Evolutionary conservation across 2,888 invertebrate species (phyloP), one percentile per base, ranked within the genome.

Genomic region (Cantharis lateralis): DNA sequence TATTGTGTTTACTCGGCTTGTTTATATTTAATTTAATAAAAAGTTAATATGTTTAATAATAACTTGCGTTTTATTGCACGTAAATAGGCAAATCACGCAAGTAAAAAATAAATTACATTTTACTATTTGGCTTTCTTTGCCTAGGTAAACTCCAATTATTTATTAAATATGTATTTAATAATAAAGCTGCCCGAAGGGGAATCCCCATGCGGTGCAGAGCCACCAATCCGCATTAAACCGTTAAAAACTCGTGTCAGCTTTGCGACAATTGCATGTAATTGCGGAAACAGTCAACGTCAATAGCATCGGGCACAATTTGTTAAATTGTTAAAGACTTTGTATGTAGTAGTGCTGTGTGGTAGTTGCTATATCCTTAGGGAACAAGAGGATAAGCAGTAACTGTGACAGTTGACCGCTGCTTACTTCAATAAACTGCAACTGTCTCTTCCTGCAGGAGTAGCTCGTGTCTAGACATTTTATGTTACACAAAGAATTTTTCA

Each of bases 361-460:
- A 68, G 73, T 69, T 62, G 18, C 73, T 69, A 48, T 63, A 16
- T 76, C 72, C 76, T 66, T 62, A 70, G 76, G 72, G 75, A 76
- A 68, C 7, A 61, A 26, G 20, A 62, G 61, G 68, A 72, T 72
- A 70, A 71, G 62, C 71, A 75, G 28, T 72, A 72, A 61, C 61
- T 70, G 76, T 72, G 76, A 76, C 76, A 76, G 72, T 72, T 76
- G 76, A 76, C 76, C 76, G 72, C 72, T 70, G 71, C 71, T 75
- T 68, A 76, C 76, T 76, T 76, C 76, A 76, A 76, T 76, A 76
- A 76, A 76, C 72, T 63, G 72, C 76, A 72, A 76, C 72, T 76
- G 74, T 74, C 74, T 70, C 63, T 64, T 64, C 64, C 10, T 74
- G 20, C n/a, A 3, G 4, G 10, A 26, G 32, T 24, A 15, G 62